Evolutionary conservation across 2,113 vertebrate genomes (phyloP), one percentile per base, ranked within the genome.

Genomic region (Gymnorhina tibicen): DNA sequence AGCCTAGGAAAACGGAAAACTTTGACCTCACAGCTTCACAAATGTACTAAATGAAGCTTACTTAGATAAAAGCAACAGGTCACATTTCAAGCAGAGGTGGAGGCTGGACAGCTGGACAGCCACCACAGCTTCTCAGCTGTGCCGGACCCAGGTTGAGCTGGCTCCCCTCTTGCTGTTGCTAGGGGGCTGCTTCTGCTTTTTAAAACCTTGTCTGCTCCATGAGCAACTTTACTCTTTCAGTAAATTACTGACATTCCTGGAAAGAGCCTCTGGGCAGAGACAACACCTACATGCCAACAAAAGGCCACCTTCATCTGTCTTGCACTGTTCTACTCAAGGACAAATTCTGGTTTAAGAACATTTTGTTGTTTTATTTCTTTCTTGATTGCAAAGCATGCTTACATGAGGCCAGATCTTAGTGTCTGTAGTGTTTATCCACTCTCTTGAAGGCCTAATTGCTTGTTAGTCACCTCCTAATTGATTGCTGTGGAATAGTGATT

Each of bases 381-480:
- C 64, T 69, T 87, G 87, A 91, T 93, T 89, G 53, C 49, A 72
- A 88, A 96, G 41, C 52, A 21, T 53, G 35, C 42, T 90, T 88
- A 74, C 39, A 88, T 0, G 1, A 74, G 81, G 39, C 16, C 46
- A 79, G 30, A 72, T 86, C 84, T 90, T 53, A 39, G 64, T 46
- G 18, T 73, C 56, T 93, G 35, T 47, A 91, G 82, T 91, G 75
- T 96, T 95, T 94, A 89, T 56, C 35, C 59, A 86, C 73, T 52
- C 64, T 85, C 50, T 50, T 62, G 50, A 93, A 73, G 64, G 33
- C 79, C 83, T 95, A 93, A 95, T 94, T 95, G 46, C 80, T 92
- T 91, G 35, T 94, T 96, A 96, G 75, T 95, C 84, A 86, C 68
- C 66, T 87, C 42, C 60, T 91, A 91, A 95, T 74, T 93, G 82